Evolutionary conservation across 2,113 vertebrate genomes (phyloP).

Genomic region (Tychaedon coryphoeus): DNA sequence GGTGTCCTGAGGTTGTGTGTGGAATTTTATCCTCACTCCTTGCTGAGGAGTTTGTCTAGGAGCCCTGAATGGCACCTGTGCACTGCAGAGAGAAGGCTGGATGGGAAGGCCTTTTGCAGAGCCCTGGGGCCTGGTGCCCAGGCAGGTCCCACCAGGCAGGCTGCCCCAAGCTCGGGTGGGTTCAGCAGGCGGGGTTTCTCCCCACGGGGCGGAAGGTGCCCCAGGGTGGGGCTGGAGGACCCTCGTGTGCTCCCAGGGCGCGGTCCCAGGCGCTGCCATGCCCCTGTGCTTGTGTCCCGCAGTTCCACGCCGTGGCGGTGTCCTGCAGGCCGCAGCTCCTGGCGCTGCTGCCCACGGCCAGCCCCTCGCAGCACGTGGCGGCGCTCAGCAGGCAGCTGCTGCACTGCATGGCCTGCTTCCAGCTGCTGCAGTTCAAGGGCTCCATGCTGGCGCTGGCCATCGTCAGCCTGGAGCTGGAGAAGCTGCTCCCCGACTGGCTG

Average conservation of each 20-base stretch:
- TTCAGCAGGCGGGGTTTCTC: fast-evolving
- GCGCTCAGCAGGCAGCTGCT: conserved; percentile 86
- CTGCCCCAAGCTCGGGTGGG: not conserved
- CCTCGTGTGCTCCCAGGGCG: fast-evolving
- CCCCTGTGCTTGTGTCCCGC: not conserved
- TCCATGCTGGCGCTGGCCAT: conserved; percentile 93
- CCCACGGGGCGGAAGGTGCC: fast-evolving
- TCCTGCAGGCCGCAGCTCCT: conserved; percentile 82
- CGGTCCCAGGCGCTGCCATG: fast-evolving
- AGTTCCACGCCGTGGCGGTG: conserved; percentile 91
- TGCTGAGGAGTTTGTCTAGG: not conserved
- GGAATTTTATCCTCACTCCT: not conserved
- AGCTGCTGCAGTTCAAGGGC: conserved; percentile 87
- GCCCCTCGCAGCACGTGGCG: conserved; percentile 85
- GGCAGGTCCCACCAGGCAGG: not conserved
- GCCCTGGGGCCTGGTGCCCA: not conserved
- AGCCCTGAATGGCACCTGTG: not conserved
- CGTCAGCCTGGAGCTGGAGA: conserved; percentile 95
- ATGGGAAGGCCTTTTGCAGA: not conserved
- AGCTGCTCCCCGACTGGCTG: conserved; percentile 93
- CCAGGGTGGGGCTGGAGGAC: not conserved
- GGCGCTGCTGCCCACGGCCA: conserved; percentile 74
- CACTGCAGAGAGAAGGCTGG: not conserved
- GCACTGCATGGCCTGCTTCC: conserved; percentile 87
- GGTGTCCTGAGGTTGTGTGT: fast-evolving